phyloP scores from a whole-genome alignment of 2,113 vertebrate species.

The Tragulus kanchil region DNA sequence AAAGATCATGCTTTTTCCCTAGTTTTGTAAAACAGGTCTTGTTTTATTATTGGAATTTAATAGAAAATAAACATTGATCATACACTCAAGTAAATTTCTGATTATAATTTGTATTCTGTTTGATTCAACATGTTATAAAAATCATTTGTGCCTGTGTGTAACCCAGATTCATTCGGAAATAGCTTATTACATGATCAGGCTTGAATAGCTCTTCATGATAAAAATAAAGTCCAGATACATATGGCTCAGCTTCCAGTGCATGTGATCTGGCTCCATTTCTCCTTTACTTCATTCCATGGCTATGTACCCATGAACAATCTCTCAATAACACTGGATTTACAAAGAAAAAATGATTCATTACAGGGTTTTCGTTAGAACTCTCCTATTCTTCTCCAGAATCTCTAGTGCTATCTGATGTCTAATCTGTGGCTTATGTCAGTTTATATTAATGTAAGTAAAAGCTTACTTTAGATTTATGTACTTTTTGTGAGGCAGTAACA shows the following conservation, averaged over 20 bases:
- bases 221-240: slow-evolving; percentile 1
- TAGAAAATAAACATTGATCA: not conserved
- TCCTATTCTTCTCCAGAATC: not conserved
- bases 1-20: not conserved
- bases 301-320: not conserved
- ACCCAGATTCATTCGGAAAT: not conserved
- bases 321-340: not conserved
- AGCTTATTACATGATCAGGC: not conserved
- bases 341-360: slow-evolving; percentile 6
- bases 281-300: not conserved
- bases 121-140: slow-evolving; percentile 16
- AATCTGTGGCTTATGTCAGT: not conserved
- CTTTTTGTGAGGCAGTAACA: not conserved
- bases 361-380: no score
- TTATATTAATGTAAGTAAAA: not conserved
- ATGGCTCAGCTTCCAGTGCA: not conserved
- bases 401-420: not conserved
- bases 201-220: not conserved
- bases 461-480: not conserved
- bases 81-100: not conserved
- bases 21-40: not conserved
- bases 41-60: not conserved
- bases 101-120: not conserved
- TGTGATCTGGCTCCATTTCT: not conserved
- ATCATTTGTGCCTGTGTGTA: not conserved